Conservation (phyloP, 2,797 vertebrate genomes). For the Atherinosoma microstoma region DNA sequence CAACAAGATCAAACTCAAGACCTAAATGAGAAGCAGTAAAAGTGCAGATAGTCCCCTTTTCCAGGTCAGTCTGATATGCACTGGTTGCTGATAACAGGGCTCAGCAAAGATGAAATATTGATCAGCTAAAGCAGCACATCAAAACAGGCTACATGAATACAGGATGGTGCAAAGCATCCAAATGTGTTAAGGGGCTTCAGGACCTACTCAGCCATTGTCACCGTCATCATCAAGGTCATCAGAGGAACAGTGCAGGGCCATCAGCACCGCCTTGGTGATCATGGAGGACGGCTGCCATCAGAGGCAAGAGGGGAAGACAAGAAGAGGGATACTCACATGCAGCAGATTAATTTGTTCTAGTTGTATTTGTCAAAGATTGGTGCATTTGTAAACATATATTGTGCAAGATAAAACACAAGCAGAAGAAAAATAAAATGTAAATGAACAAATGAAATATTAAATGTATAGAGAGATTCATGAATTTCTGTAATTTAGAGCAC, state of each 20-base stretch:
- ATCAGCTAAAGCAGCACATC: conserved; percentile 40
- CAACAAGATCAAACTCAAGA: conserved; percentile 50
- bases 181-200: conserved; percentile 50
- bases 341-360: conserved; percentile 27
- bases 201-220: conserved; percentile 54
- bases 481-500: not conserved
- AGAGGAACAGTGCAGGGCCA: conserved; percentile 30
- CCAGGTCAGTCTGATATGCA: conserved; percentile 13
- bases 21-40: conserved; percentile 28
- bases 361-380: conserved; percentile 27
- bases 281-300: conserved; percentile 59
- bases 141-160: conserved; percentile 45
- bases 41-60: conserved; percentile 14
- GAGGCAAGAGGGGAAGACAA: conserved; percentile 41
- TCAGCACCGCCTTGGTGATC: conserved; percentile 51
- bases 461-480: not conserved
- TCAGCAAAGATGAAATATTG: conserved; percentile 68
- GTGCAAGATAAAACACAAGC: not conserved
- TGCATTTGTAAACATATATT: not conserved
- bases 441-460: too few relatives aligned
- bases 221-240: conserved; percentile 71
- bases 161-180: conserved; percentile 31
- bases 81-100: conserved; percentile 21
- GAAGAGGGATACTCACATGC: conserved; percentile 5
- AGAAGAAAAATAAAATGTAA: not conserved